phyloP scores from a whole-genome alignment of 1,140 invertebrate species.

The Cyclina sinensis region DNA sequence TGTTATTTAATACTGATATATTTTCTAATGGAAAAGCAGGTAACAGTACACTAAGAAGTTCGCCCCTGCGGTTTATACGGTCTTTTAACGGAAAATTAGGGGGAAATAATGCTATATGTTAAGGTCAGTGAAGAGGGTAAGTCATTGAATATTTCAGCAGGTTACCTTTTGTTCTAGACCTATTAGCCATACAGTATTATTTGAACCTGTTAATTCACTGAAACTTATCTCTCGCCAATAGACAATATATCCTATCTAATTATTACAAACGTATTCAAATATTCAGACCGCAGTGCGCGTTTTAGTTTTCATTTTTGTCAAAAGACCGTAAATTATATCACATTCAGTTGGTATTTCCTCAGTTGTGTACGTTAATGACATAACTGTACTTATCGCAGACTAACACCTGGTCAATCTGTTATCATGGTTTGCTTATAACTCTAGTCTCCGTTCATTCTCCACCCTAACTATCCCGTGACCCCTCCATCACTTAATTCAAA shows the following conservation, averaged over 20 bases:
- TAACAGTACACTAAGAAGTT: constrained; percentile 40
- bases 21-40: neutral
- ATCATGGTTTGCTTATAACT: too few species aligned
- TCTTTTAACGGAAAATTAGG: constrained; percentile 50
- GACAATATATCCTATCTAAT: neutral
- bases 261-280: neutral
- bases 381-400: too few species aligned
- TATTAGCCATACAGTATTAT: constrained; percentile 49
- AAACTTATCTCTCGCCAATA: constrained; percentile 27
- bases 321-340: too few species aligned
- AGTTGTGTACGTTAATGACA: too few species aligned
- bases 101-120: constrained; percentile 13
- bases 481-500: too few species aligned
- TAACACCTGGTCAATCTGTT: too few species aligned
- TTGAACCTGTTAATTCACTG: constrained; percentile 43
- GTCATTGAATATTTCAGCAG: constrained; percentile 5
- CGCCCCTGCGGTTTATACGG: constrained; percentile 17
- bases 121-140: constrained; percentile 6
- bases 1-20: constrained; percentile 25
- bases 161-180: constrained; percentile 24
- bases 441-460: too few species aligned
- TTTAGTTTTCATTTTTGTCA: neutral
- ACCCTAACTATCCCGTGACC: too few species aligned
- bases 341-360: too few species aligned
- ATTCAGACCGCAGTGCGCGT: constrained; percentile 44